phyloP scores from a whole-genome alignment of 2,888 invertebrate genomes.

The Chymomyza amoena region DNA sequence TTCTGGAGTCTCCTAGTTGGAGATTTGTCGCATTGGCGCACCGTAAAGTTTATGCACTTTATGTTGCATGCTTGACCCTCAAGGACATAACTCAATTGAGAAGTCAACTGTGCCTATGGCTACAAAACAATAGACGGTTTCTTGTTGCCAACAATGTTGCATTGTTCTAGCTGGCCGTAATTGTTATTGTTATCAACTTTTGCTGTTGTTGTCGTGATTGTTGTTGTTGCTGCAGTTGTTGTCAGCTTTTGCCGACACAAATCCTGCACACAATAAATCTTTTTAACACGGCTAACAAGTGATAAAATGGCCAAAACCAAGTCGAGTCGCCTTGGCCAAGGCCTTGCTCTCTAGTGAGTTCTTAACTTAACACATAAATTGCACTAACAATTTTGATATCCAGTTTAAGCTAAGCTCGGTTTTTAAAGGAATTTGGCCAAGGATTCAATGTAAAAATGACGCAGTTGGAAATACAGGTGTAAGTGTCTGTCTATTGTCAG shows the following conservation, averaged over 20 bases:
- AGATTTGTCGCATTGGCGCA: slow-evolving; percentile 67
- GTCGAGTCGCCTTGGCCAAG: neutral
- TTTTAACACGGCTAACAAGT: neutral
- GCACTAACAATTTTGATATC: neutral
- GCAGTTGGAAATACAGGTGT: neutral
- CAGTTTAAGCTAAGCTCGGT: neutral
- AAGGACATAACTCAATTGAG: neutral
- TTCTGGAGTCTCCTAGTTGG: slow-evolving; percentile 40
- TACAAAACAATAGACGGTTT: neutral
- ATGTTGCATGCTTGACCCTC: neutral
- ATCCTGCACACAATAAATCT: neutral
- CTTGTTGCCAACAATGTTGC: neutral
- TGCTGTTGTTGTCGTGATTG: slow-evolving; percentile 19
- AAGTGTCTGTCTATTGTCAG: neutral
- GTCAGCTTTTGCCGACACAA: slow-evolving; percentile 1
- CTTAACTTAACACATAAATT: neutral
- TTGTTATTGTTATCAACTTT: neutral
- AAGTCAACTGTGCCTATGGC: neutral
- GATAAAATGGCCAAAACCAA: neutral
- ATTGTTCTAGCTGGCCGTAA: neutral
- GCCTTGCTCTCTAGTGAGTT: neutral
- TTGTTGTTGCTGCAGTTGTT: slow-evolving; percentile 9
- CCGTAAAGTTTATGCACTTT: slow-evolving; percentile 1
- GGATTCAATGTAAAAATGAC: too few relatives aligned
- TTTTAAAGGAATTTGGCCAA: neutral